Conservation (phyloP, 1,140 invertebrate species). For the Diplogasteroides magnus region DNA sequence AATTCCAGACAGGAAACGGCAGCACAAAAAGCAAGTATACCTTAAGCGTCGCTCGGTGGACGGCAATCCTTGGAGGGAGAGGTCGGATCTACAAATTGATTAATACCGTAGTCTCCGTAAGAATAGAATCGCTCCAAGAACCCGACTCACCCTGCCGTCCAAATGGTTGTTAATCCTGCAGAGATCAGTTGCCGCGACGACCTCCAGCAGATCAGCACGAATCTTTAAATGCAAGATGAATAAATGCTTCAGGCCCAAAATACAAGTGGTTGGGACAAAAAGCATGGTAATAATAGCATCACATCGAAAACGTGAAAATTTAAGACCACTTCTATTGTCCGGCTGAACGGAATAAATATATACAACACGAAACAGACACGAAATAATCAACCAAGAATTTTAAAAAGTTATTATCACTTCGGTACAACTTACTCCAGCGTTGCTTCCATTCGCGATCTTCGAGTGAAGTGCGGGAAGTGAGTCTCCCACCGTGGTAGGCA, state of each 20-base stretch:
- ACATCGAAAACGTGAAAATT: too few species aligned
- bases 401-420: background rate
- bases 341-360: too few species aligned
- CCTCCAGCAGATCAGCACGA: slow-evolving; percentile 22
- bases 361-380: too few species aligned
- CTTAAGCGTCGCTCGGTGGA: slow-evolving; percentile 17
- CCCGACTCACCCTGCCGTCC: background rate
- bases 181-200: slow-evolving; percentile 20
- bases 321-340: too few species aligned
- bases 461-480: slow-evolving; percentile 15
- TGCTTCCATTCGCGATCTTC: slow-evolving; percentile 9
- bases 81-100: slow-evolving; percentile 3
- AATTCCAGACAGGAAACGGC: too few species aligned
- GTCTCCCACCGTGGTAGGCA: background rate
- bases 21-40: slow-evolving; percentile 11
- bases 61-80: slow-evolving; percentile 29
- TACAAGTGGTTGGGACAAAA: background rate
- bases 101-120: background rate
- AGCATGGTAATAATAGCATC: too few species aligned
- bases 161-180: slow-evolving; percentile 29
- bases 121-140: too few species aligned
- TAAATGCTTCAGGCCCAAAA: background rate
- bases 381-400: background rate
- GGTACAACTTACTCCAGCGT: slow-evolving; percentile 11
- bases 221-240: background rate